Conservation (phyloP, 2,888 invertebrate species). For the Sphecodes monilicornis region DNA sequence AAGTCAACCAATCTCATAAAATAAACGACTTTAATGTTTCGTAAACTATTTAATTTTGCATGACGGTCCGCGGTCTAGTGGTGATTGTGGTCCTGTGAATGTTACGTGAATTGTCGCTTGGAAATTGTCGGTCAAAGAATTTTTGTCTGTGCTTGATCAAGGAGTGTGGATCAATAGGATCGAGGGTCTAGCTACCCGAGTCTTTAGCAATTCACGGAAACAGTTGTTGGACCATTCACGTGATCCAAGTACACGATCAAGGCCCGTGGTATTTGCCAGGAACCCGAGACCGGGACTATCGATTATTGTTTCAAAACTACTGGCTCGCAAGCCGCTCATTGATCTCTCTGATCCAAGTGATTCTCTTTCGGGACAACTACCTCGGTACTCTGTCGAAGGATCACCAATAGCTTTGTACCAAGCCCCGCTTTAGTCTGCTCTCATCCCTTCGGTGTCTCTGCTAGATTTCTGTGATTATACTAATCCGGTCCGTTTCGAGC, state of each 20-base stretch:
- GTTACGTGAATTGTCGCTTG: background rate
- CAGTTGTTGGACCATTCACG: background rate
- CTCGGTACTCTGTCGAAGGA: slow-evolving; percentile 29
- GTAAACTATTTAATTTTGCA: no score
- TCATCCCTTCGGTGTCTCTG: background rate
- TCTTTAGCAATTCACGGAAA: background rate
- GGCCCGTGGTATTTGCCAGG: background rate
- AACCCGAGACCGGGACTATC: slow-evolving; percentile 20
- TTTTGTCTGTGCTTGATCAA: background rate
- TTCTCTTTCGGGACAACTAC: slow-evolving; percentile 37
- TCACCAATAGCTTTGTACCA: slow-evolving; percentile 47
- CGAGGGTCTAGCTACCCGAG: background rate
- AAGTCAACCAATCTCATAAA: no score
- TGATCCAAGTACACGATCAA: slow-evolving; percentile 1
- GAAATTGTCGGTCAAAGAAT: background rate
- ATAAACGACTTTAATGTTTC: no score
- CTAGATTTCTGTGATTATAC: slow-evolving; percentile 22
- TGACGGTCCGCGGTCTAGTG: no score
- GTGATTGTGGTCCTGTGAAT: no score
- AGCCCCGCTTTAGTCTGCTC: slow-evolving; percentile 8
- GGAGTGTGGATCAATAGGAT: background rate
- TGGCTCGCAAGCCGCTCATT: slow-evolving; percentile 31
- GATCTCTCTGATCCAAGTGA: slow-evolving; percentile 43
- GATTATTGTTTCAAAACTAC: slow-evolving; percentile 54
- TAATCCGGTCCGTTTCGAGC: slow-evolving; percentile 8